phyloP scores from a whole-genome alignment of 2,797 vertebrate species.

The Chiroxiphia lanceolata region DNA sequence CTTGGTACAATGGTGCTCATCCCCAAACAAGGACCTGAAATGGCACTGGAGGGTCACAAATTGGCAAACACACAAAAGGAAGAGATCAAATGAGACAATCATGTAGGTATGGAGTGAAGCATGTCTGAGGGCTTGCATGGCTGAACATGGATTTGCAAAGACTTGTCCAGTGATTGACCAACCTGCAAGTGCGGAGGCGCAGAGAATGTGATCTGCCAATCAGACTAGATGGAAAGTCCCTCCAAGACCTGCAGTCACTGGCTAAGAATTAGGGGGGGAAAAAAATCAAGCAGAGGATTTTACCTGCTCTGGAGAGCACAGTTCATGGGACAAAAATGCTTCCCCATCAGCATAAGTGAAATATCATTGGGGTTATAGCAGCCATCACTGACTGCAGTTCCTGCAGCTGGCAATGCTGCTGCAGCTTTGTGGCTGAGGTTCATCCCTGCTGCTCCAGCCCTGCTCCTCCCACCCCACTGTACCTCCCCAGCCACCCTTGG shows the following conservation, averaged over 20 bases:
- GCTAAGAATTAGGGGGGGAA: neutral
- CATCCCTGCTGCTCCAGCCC: neutral
- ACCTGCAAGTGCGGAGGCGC: neutral
- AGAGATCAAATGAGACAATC: neutral
- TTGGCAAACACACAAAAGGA: neutral
- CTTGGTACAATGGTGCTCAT: neutral
- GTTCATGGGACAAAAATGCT: neutral
- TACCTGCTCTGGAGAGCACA: neutral
- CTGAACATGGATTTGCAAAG: neutral
- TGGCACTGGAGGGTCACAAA: neutral
- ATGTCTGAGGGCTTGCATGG: neutral
- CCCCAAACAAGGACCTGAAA: neutral
- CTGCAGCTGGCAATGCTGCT: neutral
- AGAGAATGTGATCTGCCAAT: neutral
- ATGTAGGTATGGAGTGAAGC: neutral
- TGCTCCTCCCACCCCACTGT: fast-evolving
- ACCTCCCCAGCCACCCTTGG: neutral
- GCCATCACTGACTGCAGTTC: neutral
- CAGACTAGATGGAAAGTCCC: neutral
- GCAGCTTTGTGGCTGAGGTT: neutral
- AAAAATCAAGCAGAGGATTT: neutral
- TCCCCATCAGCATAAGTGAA: neutral
- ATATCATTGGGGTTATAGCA: neutral
- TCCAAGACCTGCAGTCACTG: neutral
- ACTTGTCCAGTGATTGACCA: constrained; percentile 1